Conservation (phyloP, 2,113 vertebrate genomes). For the Salminus brasiliensis region DNA sequence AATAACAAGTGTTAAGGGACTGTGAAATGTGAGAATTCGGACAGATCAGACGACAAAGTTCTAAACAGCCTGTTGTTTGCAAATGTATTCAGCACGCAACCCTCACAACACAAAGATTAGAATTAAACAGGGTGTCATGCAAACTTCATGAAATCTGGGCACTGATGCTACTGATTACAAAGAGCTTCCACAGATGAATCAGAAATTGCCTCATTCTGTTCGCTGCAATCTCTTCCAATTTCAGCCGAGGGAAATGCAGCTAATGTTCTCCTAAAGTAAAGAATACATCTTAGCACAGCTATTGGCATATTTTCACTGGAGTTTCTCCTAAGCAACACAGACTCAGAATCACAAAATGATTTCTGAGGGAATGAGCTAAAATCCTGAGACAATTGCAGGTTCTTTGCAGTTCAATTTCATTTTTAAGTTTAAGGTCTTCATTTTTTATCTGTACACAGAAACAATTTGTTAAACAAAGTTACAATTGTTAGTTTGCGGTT, state of each 20-base stretch:
- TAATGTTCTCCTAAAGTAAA: not conserved
- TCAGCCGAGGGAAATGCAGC: not conserved
- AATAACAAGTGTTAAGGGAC: not conserved
- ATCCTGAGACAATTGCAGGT: not conserved
- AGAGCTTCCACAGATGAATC: not conserved
- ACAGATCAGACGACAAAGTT: not conserved
- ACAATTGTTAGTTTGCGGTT: not conserved
- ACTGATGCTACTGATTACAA: slow-evolving; percentile 2
- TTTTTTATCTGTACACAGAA: not conserved
- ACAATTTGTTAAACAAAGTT: not conserved
- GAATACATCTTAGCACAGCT: not conserved
- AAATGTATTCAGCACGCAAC: not conserved
- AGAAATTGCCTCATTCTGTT: not conserved
- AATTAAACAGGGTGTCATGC: not conserved
- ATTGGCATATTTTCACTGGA: not conserved
- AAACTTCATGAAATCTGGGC: not conserved
- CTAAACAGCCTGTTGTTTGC: not conserved
- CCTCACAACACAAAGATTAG: not conserved
- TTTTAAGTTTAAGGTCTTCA: not conserved
- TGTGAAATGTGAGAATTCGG: not conserved
- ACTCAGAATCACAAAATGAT: not conserved
- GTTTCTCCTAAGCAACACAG: not conserved
- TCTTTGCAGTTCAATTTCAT: not conserved
- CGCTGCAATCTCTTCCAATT: not conserved
- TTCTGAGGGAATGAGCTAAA: not conserved